Base-by-base conservation (phyloP, 2,888 invertebrate species). In the Ectemnius cavifrons region DNA sequence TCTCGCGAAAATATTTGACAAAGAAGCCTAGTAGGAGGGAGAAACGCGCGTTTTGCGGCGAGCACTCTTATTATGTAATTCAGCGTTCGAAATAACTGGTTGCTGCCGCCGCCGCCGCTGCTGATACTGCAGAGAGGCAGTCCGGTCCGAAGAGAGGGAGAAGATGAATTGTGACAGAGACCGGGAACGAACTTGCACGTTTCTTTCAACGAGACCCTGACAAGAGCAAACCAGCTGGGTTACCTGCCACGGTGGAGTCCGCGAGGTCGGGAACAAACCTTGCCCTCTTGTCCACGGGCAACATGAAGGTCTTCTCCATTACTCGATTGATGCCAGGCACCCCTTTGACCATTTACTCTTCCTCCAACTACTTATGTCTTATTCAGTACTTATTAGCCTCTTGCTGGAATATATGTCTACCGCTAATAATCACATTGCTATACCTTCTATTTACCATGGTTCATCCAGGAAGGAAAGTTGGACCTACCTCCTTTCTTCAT, bases 221-320 rank as follows among this genome's bases (percentile, higher is more conserved):
- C 37, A 11, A 37, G 37, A 37, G 37, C 1, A 37, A 37, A 37
- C 37, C 37, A 37, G 37, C 11, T 11, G 37, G 37, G 37, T 37
- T 37, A 37, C 37, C 37, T 37, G 37, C 8, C 28, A 28, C 47
- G 45, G 45, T 68, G 73, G 67, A 37, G 37, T 73, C 70, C 61
- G 61, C 63, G 57, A 73, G 63, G 65, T 79, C 70, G 67, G 72
- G 62, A 58, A 46, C 62, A 61, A 64, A 71, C 77, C 79, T 76
- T 79, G 79, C 67, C 67, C 71, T 76, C 65, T 11, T 11, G 6
- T 37, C 37, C 37, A 37, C 37, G 37, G 37, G 8, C 37, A 37
- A 8, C 37, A 11, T 4, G 47, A 73, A 18, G 18, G 52, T 46
- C n/a, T 37, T 37, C 37, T 6, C 37, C 37, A 11, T 37, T 37